Evolutionary conservation across 2,888 invertebrate genomes (phyloP).

Genomic region (Apeira syringaria): DNA sequence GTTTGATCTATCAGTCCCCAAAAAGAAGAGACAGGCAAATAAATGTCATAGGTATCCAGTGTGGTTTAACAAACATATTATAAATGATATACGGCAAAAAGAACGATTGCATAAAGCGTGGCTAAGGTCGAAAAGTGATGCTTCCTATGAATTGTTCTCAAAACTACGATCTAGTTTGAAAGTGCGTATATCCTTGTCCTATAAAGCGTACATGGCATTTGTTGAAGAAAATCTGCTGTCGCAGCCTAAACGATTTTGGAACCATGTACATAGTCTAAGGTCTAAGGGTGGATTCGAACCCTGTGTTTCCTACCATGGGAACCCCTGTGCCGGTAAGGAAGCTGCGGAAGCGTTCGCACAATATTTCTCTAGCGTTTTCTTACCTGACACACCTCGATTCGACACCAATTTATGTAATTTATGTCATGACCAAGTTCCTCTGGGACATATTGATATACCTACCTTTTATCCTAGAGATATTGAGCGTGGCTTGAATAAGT

Average conservation of each 20-base stretch:
- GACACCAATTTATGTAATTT: neutral
- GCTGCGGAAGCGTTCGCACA: neutral
- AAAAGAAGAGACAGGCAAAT: neutral
- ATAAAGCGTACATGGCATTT: neutral
- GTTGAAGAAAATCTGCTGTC: neutral
- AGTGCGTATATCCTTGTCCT: neutral
- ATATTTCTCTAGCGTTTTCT: conserved; percentile 1
- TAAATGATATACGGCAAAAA: neutral
- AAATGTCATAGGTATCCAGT: neutral
- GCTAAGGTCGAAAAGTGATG: neutral
- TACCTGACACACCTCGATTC: neutral
- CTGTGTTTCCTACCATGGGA: neutral
- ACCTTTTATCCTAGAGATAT: neutral
- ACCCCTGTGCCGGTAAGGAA: neutral
- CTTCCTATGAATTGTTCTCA: neutral
- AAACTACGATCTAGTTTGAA: neutral
- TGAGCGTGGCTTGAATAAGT: neutral
- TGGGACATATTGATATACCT: neutral
- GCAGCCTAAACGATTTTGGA: neutral
- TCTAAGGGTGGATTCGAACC: conserved; percentile 1
- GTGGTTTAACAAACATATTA: neutral
- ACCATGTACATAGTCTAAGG: neutral
- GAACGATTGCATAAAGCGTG: neutral
- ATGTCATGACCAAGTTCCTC: neutral
- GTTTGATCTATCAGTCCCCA: neutral